Evolutionary conservation across 2,797 vertebrate genomes (phyloP).

Genomic region (Danio albolineatus): DNA sequence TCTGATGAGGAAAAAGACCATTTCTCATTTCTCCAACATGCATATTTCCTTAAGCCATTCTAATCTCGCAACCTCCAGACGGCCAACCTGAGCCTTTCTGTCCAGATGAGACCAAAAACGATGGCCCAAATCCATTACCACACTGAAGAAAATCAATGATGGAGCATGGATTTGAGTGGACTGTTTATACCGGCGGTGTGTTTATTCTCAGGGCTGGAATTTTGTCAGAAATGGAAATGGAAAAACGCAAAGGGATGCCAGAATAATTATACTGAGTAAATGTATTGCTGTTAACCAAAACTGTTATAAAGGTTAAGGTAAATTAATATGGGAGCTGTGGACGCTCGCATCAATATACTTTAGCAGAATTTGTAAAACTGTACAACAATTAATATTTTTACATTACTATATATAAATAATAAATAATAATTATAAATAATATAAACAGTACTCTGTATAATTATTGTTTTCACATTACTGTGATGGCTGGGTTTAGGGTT

Average conservation of each 20-base stretch:
- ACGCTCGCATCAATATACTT: no score
- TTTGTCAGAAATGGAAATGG: constrained; percentile 1
- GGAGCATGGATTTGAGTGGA: constrained; percentile 17
- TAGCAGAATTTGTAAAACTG: no score
- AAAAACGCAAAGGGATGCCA: not conserved
- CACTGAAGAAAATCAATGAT: constrained; percentile 35
- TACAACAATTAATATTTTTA: no score
- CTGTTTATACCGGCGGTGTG: constrained; percentile 1
- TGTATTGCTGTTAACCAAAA: not conserved
- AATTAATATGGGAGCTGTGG: no score
- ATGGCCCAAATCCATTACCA: constrained; percentile 24
- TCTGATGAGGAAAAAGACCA: not conserved
- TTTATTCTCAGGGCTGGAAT: constrained; percentile 15
- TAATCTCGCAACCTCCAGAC: constrained; percentile 18
- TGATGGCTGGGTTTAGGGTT: no score
- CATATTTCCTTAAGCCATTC: constrained; percentile 15
- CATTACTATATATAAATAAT: no score
- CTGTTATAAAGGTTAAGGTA: not conserved
- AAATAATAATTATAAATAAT: no score
- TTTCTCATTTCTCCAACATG: not conserved
- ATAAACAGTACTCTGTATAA: no score
- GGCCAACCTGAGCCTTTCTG: not conserved
- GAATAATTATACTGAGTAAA: not conserved
- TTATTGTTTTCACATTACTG: no score
- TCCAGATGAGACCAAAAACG: constrained; percentile 21